Evolutionary conservation across 2,113 vertebrate genomes (phyloP).

Genomic region (Leptodactylus fuscus): DNA sequence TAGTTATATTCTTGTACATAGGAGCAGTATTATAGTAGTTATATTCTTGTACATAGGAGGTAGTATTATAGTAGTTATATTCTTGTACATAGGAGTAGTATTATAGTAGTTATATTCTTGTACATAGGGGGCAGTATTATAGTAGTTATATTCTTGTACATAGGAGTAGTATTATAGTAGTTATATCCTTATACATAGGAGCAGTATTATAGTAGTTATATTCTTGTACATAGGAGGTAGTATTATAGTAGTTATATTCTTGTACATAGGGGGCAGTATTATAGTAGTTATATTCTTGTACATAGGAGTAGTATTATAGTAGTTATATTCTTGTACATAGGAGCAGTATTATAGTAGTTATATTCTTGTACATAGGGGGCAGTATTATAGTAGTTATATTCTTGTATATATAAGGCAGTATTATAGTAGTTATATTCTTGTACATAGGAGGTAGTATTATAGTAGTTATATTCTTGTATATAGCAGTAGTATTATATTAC

Average conservation of each 20-base stretch:
- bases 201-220: neutral
- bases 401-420: too few relatives aligned
- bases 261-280: too few relatives aligned
- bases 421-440: too few relatives aligned
- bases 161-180: constrained; percentile 9
- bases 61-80: constrained; percentile 20
- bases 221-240: neutral
- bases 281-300: constrained; percentile 10
- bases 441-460: too few relatives aligned
- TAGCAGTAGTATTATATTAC: too few relatives aligned
- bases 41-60: neutral
- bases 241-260: neutral
- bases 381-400: too few relatives aligned
- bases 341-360: constrained; percentile 6
- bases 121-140: constrained; percentile 9
- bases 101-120: constrained; percentile 16
- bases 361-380: too few relatives aligned
- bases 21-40: constrained; percentile 4
- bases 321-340: neutral
- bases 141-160: constrained; percentile 14
- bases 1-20: neutral
- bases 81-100: neutral
- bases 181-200: neutral
- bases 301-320: constrained; percentile 5
- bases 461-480: too few relatives aligned